These are phyloP conservation scores for Hypomesus transpacificus DNA, from an alignment of 2,113 vertebrate species.

Conservation along the genomic window DNA sequence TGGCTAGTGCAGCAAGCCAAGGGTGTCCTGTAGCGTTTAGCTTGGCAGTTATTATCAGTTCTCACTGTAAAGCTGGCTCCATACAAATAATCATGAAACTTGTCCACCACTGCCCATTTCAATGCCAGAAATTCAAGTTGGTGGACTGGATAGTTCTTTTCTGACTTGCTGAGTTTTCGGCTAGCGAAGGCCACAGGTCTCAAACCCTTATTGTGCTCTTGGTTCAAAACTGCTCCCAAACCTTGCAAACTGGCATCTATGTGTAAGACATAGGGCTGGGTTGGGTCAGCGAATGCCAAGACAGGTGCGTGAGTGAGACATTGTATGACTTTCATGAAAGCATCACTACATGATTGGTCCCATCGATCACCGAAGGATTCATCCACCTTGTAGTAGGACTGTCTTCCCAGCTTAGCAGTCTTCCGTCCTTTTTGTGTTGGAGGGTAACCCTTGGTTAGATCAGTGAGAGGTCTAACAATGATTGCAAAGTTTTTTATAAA, in stretches of 20 bases:
- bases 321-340: background rate
- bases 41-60: conserved; percentile 14
- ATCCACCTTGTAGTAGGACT: background rate
- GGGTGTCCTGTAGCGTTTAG: conserved; percentile 15
- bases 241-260: no score
- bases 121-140: conserved; percentile 26
- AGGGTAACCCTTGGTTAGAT: no score
- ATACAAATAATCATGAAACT: conserved; percentile 36
- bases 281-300: background rate
- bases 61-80: conserved; percentile 17
- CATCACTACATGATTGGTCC: background rate
- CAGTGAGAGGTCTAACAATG: no score
- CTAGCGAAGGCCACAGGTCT: conserved; percentile 1
- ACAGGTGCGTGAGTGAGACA: background rate
- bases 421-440: no score
- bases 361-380: background rate
- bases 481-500: background rate
- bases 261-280: background rate
- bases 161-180: background rate
- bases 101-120: conserved; percentile 38
- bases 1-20: conserved; percentile 9
- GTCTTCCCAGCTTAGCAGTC: no score
- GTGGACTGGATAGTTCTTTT: background rate
- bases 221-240: no score
- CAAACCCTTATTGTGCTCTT: background rate